These are phyloP conservation scores for Chromis chromis DNA, from an alignment of 2,797 vertebrate genomes.

Conservation along the genomic window DNA sequence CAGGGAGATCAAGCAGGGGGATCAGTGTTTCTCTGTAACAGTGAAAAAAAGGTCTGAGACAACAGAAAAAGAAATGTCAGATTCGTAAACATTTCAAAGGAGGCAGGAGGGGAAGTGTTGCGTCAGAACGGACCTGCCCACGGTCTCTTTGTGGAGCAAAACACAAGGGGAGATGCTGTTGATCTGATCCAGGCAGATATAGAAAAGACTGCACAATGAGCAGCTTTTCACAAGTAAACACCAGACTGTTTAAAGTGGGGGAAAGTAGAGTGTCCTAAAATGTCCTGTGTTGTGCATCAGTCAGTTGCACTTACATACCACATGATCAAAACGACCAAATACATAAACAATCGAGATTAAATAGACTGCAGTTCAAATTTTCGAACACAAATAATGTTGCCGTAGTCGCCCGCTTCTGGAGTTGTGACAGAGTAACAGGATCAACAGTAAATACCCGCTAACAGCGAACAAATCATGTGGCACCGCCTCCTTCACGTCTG, in stretches of 20 bases:
- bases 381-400: background rate
- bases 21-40: conserved; percentile 30
- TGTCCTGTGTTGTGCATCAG: background rate
- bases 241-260: background rate
- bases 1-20: conserved; percentile 28
- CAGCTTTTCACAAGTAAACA: background rate
- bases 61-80: conserved; percentile 18
- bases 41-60: conserved; percentile 10
- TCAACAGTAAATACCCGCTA: background rate
- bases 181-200: background rate
- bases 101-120: conserved; percentile 18
- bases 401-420: background rate
- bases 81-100: background rate
- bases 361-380: background rate
- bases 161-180: background rate
- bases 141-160: conserved; percentile 12
- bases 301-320: background rate
- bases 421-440: background rate
- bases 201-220: background rate
- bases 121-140: conserved; percentile 5
- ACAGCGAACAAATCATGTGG: background rate
- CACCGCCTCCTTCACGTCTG: conserved; percentile 13
- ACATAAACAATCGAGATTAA: background rate
- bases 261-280: too few relatives aligned
- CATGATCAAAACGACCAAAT: background rate